A percentile compares a stretch with the other conserved stretches of the same genome.
phyloP scores from a whole-genome alignment of 2,113 vertebrate species.

The Apaloderma vittatum region DNA sequence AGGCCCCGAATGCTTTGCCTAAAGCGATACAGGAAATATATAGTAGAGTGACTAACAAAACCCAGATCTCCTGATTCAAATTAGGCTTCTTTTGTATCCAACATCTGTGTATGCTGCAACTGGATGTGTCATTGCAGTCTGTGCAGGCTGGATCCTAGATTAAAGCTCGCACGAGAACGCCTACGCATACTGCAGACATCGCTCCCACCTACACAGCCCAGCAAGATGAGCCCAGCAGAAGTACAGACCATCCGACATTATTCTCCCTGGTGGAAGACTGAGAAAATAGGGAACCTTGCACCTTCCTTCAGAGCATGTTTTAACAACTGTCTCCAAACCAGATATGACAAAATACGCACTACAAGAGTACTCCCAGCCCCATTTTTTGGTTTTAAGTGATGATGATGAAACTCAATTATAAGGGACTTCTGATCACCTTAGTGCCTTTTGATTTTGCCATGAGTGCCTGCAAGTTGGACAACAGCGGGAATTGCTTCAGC shows the following conservation, averaged over 20 bases:
- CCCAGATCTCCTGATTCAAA: constrained; percentile 50
- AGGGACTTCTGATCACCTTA: background rate
- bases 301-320: background rate
- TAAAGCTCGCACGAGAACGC: background rate
- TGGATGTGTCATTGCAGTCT: constrained; percentile 17
- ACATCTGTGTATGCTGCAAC: constrained; percentile 10
- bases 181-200: background rate
- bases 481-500: background rate
- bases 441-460: background rate
- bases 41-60: constrained; percentile 41
- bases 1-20: constrained; percentile 6
- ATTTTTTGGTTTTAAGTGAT: background rate
- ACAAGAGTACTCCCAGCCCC: background rate
- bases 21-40: constrained; percentile 44
- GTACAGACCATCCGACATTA: background rate
- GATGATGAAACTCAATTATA: background rate
- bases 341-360: background rate
- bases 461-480: background rate
- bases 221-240: background rate
- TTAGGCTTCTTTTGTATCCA: constrained; percentile 26
- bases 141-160: background rate
- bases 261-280: background rate
- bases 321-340: background rate
- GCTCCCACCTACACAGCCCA: background rate
- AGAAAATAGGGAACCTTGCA: background rate